Evolutionary conservation across 2,113 vertebrate genomes (phyloP).

Genomic region (Salvelinus namaycush): DNA sequence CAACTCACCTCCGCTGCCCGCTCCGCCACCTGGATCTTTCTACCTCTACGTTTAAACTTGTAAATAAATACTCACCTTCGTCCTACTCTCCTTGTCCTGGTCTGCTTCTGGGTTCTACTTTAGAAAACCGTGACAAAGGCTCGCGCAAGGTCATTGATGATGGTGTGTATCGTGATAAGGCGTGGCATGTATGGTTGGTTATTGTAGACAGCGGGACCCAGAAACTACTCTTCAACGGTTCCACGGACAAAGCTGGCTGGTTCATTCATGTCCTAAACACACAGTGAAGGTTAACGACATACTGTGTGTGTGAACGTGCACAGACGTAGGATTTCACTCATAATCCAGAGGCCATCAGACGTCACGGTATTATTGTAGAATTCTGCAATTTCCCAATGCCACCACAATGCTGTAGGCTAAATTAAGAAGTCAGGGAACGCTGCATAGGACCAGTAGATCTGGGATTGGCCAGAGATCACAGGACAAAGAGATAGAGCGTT

Average conservation of each 20-base stretch:
- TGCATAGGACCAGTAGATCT: conserved; percentile 75
- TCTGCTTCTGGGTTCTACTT: too few relatives aligned
- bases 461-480: neutral
- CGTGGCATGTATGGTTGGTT: conserved; percentile 87
- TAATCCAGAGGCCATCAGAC: conserved; percentile 92
- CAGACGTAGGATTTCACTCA: neutral
- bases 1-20: too few relatives aligned
- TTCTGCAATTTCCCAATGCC: conserved; percentile 73
- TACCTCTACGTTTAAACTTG: too few relatives aligned
- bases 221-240: conserved; percentile 70
- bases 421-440: conserved; percentile 95
- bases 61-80: too few relatives aligned
- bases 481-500: neutral
- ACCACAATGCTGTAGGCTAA: conserved; percentile 78
- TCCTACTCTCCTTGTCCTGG: too few relatives aligned
- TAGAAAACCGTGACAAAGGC: too few relatives aligned
- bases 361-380: conserved; percentile 67
- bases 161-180: too few relatives aligned
- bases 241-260: conserved; percentile 86
- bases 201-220: conserved; percentile 59
- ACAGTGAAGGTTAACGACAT: neutral
- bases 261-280: conserved; percentile 94
- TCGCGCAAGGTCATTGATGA: too few relatives aligned
- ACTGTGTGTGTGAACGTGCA: neutral
- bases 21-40: too few relatives aligned